Evolutionary conservation across 92 coral and sea anemone genomes (phyloP).

Genomic region (Pocillopora grandis): DNA sequence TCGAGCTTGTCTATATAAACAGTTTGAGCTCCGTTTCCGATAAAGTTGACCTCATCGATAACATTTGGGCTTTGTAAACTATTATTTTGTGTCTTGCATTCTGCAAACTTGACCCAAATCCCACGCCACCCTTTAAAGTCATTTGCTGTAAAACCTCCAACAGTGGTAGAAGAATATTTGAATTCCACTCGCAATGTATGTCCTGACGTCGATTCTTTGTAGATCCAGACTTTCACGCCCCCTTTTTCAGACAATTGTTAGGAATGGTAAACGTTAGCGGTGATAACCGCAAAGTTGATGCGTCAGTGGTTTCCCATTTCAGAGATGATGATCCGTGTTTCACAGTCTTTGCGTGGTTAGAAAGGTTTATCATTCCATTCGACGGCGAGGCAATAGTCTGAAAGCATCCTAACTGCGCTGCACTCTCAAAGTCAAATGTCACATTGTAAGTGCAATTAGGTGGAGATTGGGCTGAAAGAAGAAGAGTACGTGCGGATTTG

Average conservation of each 20-base stretch:
- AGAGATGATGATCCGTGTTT: slow-evolving; percentile 30
- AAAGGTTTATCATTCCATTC: background rate
- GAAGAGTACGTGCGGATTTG: no score
- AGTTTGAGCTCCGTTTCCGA: background rate
- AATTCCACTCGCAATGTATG: slow-evolving; percentile 6
- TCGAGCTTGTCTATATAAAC: slow-evolving; percentile 11
- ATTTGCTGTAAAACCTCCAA: slow-evolving; percentile 14
- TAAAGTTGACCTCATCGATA: background rate
- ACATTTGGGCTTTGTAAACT: background rate
- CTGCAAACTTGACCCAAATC: slow-evolving; percentile 52
- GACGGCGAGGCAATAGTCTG: background rate
- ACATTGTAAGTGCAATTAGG: background rate
- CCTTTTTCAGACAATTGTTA: slow-evolving; percentile 19
- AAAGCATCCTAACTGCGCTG: slow-evolving; percentile 1
- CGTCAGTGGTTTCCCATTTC: slow-evolving; percentile 15
- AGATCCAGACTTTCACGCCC: slow-evolving; percentile 70
- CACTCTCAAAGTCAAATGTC: slow-evolving; percentile 11
- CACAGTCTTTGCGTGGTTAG: background rate
- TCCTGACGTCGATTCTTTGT: slow-evolving; percentile 20
- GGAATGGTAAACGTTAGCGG: background rate
- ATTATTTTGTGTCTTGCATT: slow-evolving; percentile 11
- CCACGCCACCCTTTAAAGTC: slow-evolving; percentile 64
- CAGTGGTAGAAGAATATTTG: background rate
- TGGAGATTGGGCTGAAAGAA: background rate
- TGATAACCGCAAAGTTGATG: slow-evolving; percentile 5